Conservation (phyloP, 1,140 invertebrate genomes). For the Probaryconus sp. region DNA sequence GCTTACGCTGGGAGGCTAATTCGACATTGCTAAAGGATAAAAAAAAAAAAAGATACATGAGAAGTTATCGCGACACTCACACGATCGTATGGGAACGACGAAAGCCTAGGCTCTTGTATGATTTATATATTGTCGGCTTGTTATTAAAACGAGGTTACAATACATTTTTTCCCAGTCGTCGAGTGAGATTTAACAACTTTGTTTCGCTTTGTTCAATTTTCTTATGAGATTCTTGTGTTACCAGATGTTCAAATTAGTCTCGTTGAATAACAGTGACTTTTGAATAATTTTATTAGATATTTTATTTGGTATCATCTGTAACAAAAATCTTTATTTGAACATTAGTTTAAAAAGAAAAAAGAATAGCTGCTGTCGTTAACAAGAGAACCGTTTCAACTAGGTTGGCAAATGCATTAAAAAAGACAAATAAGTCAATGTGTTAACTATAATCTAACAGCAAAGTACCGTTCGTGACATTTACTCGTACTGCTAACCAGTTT, state of each 20-base stretch:
- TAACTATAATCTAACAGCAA: too few species aligned
- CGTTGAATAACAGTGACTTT: too few species aligned
- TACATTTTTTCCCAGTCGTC: conserved; percentile 35
- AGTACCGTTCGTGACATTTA: conserved; percentile 16
- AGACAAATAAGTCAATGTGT: too few species aligned
- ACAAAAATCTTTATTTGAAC: too few species aligned
- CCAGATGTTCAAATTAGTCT: too few species aligned
- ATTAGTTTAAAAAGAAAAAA: too few species aligned
- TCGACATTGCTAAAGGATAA: conserved; percentile 46
- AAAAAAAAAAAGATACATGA: conserved; percentile 32
- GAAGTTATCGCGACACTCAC: conserved; percentile 51
- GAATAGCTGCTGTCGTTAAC: too few species aligned
- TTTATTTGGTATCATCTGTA: too few species aligned
- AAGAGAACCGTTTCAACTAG: too few species aligned
- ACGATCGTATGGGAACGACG: conserved; percentile 47
- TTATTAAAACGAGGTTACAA: conserved; percentile 40
- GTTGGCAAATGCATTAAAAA: neutral
- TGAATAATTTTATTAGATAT: too few species aligned
- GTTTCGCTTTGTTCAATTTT: conserved; percentile 2
- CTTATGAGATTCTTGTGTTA: neutral
- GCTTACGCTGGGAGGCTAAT: conserved; percentile 43
- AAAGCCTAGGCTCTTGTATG: conserved; percentile 24
- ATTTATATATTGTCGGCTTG: conserved; percentile 43
- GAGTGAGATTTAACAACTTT: conserved; percentile 27
- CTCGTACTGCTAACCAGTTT: conserved; percentile 22